Evolutionary conservation across 1,140 invertebrate genomes (phyloP), one percentile per base, ranked within the genome.

Genomic region (Sarcophaga bullata): DNA sequence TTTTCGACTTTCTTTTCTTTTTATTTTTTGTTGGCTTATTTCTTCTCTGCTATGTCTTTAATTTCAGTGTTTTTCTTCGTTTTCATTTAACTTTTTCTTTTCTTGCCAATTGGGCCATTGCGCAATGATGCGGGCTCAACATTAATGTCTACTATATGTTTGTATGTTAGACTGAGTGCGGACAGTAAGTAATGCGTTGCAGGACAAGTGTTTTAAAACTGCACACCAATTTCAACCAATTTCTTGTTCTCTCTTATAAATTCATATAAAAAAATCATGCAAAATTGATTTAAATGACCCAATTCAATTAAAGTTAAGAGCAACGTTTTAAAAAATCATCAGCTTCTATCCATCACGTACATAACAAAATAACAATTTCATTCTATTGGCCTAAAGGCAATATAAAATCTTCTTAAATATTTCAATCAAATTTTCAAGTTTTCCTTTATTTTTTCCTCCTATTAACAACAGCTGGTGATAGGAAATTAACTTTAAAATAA

Each of bases 361-460:
- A 37, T 37, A 37, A 37, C 25, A 37, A 37, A 37, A 37, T 37
- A 37, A 37, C 25, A 37, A 37, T 37, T 37, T 19, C 13, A n/a
- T n/a, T 62, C 8, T n/a, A 62, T 62, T 62, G 25, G n/a, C 62
- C 62, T 68, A 25, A 19, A n/a, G 62, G 15, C 13, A 13, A 8
- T 62, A 8, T 17, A 68, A 68, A 37, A 37, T 37, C 25, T 37
- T 68, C 62, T 17, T 19, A 68, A 68, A 19, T 17, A 68, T 68
- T 68, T 68, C 62, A 68, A 68, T 68, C 62, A 68, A 19, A 68
- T 19, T 19, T 68, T 52, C 13, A 9, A 52, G 50, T 52, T 68
- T 68, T 68, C 19, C n/a, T n/a, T n/a, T n/a, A n/a, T n/a, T n/a
- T n/a, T n/a, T 62, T 6, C 58, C 15, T 37, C 25, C 25, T 37